These are phyloP conservation scores for Nanorana parkeri DNA, from an alignment of 2,113 vertebrate species.

Conservation along the genomic window DNA sequence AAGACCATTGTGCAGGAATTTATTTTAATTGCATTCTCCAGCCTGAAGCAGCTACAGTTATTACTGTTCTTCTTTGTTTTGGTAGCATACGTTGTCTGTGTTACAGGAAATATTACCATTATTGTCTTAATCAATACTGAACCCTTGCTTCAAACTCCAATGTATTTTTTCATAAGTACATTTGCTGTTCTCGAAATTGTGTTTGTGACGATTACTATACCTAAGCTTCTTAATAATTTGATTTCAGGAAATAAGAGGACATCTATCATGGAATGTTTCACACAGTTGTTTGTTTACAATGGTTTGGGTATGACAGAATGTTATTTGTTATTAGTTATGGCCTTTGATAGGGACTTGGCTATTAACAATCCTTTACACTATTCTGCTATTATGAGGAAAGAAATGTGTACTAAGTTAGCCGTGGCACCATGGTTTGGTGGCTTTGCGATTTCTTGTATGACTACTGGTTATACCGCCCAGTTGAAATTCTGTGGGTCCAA, in stretches of 20 bases:
- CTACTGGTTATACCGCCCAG: not conserved
- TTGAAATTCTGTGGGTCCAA: constrained; percentile 21
- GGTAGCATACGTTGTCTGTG: not conserved
- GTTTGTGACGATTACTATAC: constrained; percentile 57
- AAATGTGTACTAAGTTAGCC: not conserved
- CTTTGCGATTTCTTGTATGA: not conserved
- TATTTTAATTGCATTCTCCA: constrained; percentile 21
- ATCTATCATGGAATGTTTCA: constrained; percentile 54
- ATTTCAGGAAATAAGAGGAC: constrained; percentile 50
- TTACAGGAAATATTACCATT: constrained; percentile 34
- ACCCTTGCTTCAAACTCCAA: constrained; percentile 36
- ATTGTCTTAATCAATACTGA: not conserved
- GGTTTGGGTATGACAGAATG: constrained; percentile 12
- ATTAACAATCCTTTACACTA: constrained; percentile 22
- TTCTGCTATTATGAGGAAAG: not conserved
- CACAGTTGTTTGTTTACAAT: constrained; percentile 59
- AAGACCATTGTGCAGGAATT: not conserved
- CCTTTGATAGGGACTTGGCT: not conserved
- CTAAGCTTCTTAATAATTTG: constrained; percentile 60
- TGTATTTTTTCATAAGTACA: constrained; percentile 51
- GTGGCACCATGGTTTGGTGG: constrained; percentile 1
- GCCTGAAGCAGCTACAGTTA: not conserved
- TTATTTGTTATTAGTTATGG: constrained; percentile 5
- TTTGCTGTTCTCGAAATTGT: constrained; percentile 59
- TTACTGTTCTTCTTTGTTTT: not conserved